Percentiles rank a stretch among this genome's conserved stretches.
Conservation (phyloP, 2,888 invertebrate genomes). For the Acrocyrtus sp. region DNA sequence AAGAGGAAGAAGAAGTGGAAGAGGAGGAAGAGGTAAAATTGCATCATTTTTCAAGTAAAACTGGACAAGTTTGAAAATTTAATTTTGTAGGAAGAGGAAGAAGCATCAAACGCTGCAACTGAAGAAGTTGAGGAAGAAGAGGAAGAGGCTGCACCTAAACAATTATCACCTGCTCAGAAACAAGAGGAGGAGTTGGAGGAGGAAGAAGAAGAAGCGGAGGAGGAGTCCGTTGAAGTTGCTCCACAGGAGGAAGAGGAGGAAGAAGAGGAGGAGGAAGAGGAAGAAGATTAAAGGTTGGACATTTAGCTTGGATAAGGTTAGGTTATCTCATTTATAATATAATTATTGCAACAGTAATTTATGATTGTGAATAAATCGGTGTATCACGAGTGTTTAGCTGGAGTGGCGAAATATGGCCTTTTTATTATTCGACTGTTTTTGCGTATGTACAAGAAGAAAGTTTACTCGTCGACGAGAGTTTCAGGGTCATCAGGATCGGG, state of each 20-base stretch:
- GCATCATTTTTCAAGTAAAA: not conserved
- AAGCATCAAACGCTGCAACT: slow-evolving; percentile 27
- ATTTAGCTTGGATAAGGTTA: too few relatives aligned
- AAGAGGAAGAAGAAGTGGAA: slow-evolving; percentile 25
- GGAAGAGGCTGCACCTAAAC: slow-evolving; percentile 1
- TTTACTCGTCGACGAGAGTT: slow-evolving; percentile 40
- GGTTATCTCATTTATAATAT: too few relatives aligned
- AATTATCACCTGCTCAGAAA: not conserved
- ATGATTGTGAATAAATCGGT: not conserved
- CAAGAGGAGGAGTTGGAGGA: slow-evolving; percentile 18
- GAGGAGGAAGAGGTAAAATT: slow-evolving; percentile 21
- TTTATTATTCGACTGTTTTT: too few relatives aligned
- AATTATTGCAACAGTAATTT: not conserved
- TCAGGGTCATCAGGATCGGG: too few relatives aligned
- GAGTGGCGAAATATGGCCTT: too few relatives aligned
- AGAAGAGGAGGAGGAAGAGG: slow-evolving; percentile 19
- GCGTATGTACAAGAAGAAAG: too few relatives aligned
- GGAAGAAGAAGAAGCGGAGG: not conserved
- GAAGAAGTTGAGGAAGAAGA: slow-evolving; percentile 17
- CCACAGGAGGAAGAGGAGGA: slow-evolving; percentile 1
- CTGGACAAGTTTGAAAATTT: not conserved
- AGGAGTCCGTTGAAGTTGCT: not conserved
- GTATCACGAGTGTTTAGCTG: too few relatives aligned
- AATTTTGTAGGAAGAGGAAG: slow-evolving; percentile 15
- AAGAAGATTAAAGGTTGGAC: not conserved